Evolutionary conservation across 2,797 vertebrate species (phyloP).

Genomic region (Cynodonichthys magdalenae): DNA sequence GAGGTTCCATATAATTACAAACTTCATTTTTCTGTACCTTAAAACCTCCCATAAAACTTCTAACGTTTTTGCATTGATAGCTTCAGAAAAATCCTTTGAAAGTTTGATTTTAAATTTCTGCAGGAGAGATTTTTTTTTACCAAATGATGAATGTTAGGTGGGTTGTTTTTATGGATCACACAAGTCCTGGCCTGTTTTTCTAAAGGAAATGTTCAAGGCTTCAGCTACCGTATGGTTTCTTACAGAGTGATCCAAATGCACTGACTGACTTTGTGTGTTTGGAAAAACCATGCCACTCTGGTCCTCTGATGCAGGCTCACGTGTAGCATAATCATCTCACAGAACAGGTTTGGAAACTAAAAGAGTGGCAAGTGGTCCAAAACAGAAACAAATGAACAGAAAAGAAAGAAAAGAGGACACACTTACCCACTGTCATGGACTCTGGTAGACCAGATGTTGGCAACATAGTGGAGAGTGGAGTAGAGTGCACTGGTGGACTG

Average conservation of each 20-base stretch:
- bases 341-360: constrained; percentile 32
- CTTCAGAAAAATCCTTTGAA: too few relatives aligned
- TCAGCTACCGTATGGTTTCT: too few relatives aligned
- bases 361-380: not conserved
- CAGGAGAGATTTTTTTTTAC: too few relatives aligned
- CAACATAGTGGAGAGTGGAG: constrained; percentile 75
- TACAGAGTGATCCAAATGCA: too few relatives aligned
- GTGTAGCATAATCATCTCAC: not conserved
- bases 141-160: too few relatives aligned
- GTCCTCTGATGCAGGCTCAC: not conserved
- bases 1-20: too few relatives aligned
- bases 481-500: constrained; percentile 73
- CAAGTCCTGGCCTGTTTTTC: too few relatives aligned
- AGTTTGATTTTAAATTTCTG: too few relatives aligned
- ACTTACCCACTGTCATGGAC: constrained; percentile 95
- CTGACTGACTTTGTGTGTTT: too few relatives aligned
- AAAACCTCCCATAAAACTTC: constrained; percentile 11
- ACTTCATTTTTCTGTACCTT: not conserved
- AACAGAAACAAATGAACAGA: not conserved
- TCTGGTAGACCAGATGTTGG: constrained; percentile 86
- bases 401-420: not conserved
- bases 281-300: not conserved
- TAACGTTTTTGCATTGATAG: too few relatives aligned
- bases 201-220: too few relatives aligned
- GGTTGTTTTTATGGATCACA: too few relatives aligned